Percentiles rank a stretch among this genome's conserved stretches.
Conservation (phyloP, 2,888 invertebrate species). For the Macrophya annulata region DNA sequence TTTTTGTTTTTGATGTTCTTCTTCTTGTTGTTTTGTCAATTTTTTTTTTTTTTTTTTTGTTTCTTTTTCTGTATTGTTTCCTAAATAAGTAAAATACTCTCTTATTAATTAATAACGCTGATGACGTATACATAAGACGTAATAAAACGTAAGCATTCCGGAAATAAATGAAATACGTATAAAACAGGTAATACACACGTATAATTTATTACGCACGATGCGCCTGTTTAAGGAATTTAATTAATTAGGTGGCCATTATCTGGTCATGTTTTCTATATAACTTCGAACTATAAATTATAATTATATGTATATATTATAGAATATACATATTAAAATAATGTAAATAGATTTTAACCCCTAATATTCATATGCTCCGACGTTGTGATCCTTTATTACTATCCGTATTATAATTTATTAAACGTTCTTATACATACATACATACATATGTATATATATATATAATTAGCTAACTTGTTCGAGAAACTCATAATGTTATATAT, state of each 20-base stretch:
- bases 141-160: conserved; percentile 32
- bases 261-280: conserved; percentile 27
- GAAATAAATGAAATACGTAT: conserved; percentile 22
- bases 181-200: conserved; percentile 57
- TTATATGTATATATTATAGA: not conserved
- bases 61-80: not conserved
- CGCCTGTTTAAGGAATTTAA: conserved; percentile 62
- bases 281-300: not conserved
- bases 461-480: conserved; percentile 27
- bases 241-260: conserved; percentile 34
- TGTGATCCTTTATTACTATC: conserved; percentile 48
- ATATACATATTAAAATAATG: not conserved
- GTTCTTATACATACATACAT: not conserved
- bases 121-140: conserved; percentile 33
- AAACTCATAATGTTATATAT: not conserved
- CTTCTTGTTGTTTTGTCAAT: not conserved
- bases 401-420: conserved; percentile 49
- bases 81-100: conserved; percentile 1
- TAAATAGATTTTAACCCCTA: not conserved
- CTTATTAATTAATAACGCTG: not conserved
- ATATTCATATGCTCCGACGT: conserved; percentile 48
- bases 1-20: not conserved
- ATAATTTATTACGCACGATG: conserved; percentile 61
- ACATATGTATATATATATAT: not conserved
- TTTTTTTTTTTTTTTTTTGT: not conserved